Conservation (phyloP, 2,113 vertebrate genomes). For the Jaculus jaculus region DNA sequence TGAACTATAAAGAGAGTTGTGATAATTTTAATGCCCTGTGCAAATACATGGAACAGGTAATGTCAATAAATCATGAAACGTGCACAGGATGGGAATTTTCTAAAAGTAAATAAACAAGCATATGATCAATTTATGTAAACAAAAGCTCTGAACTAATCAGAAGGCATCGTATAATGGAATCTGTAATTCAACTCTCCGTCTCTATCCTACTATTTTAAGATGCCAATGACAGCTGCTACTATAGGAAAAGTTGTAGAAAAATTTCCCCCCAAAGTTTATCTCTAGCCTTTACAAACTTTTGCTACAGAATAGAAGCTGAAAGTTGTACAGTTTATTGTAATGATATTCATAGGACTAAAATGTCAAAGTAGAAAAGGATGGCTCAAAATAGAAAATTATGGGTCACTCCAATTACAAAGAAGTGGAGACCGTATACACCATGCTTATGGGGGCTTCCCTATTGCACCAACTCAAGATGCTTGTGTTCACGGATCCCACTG, state of each 20-base stretch:
- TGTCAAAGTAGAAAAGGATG: not conserved
- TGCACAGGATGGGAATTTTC: not conserved
- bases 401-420: not conserved
- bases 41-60: not conserved
- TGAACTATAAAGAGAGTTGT: not conserved
- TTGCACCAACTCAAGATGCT: fast-evolving
- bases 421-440: not conserved
- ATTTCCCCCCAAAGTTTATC: not conserved
- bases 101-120: not conserved
- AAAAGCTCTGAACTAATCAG: not conserved
- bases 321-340: not conserved
- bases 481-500: not conserved
- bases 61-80: not conserved
- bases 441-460: not conserved
- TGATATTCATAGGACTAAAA: slow-evolving; percentile 3
- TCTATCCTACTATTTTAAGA: not conserved
- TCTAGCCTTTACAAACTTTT: not conserved
- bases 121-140: not conserved
- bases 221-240: not conserved
- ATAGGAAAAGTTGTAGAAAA: not conserved
- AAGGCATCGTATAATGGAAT: not conserved
- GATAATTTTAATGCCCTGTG: not conserved
- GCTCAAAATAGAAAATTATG: too few species aligned
- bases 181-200: not conserved
- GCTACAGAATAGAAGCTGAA: not conserved